phyloP scores from a whole-genome alignment of 2,888 invertebrate species.

The Tetragnatha montana region DNA sequence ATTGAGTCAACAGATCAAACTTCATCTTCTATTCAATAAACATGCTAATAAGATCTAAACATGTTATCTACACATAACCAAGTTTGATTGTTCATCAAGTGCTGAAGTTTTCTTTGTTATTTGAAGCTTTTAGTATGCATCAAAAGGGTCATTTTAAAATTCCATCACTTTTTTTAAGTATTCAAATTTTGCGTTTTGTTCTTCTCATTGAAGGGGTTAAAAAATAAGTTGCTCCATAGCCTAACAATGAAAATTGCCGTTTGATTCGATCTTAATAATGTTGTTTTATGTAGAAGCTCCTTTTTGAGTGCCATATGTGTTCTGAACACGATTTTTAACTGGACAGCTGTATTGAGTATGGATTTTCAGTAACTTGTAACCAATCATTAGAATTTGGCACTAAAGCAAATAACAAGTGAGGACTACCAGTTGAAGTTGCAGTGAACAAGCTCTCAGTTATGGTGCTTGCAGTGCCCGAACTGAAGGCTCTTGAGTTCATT shows the following conservation, averaged over 20 bases:
- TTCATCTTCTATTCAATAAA: slow-evolving; percentile 9
- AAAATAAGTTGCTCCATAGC: too few relatives aligned
- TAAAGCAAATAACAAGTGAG: not conserved
- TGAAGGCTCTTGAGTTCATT: slow-evolving; percentile 21
- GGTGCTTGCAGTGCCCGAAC: slow-evolving; percentile 16
- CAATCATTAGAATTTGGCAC: not conserved
- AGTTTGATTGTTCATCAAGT: slow-evolving; percentile 46
- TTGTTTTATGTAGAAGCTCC: not conserved
- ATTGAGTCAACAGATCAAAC: slow-evolving; percentile 34
- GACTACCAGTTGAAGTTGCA: not conserved
- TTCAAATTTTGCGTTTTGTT: not conserved
- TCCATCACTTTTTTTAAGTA: not conserved
- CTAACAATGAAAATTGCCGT: too few relatives aligned
- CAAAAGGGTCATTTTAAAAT: not conserved
- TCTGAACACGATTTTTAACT: not conserved
- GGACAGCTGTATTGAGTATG: not conserved
- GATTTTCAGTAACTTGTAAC: not conserved
- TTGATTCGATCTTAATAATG: not conserved
- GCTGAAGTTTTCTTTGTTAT: slow-evolving; percentile 45
- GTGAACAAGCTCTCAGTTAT: slow-evolving; percentile 8
- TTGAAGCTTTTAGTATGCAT: slow-evolving; percentile 1
- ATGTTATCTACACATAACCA: slow-evolving; percentile 16
- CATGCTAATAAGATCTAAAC: slow-evolving; percentile 1
- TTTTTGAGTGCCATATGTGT: not conserved
- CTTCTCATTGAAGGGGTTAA: not conserved